Evolutionary conservation across 2,113 vertebrate species (phyloP).

Genomic region (Natator depressus): DNA sequence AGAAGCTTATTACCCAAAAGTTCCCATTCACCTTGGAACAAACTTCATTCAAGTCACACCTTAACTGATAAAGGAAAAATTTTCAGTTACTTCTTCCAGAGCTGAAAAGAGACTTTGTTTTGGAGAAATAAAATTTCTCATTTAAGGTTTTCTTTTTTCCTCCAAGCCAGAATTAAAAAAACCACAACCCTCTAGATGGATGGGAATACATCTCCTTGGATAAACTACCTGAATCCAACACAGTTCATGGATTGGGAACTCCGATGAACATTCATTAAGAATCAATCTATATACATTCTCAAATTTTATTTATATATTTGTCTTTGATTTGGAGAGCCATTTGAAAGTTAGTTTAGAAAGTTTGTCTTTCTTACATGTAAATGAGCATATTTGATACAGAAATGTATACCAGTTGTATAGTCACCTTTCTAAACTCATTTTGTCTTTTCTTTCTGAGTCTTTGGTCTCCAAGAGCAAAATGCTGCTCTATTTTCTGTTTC

Average conservation of each 20-base stretch:
- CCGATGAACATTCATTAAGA: background rate
- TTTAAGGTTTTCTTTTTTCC: background rate
- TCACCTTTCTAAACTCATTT: background rate
- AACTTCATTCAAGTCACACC: background rate
- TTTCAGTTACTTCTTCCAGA: background rate
- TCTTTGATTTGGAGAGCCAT: background rate
- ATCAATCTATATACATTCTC: background rate
- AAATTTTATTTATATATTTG: background rate
- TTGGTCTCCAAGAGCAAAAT: background rate
- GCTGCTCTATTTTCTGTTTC: background rate
- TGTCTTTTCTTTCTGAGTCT: background rate
- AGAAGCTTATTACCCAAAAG: background rate
- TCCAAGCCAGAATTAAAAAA: background rate
- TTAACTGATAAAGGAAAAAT: background rate
- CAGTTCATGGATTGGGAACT: background rate
- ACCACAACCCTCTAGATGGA: background rate
- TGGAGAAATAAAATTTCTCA: background rate
- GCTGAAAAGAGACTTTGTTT: background rate
- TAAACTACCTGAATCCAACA: background rate
- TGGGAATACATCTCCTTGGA: background rate
- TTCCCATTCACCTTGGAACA: background rate
- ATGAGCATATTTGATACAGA: background rate
- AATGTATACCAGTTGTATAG: background rate
- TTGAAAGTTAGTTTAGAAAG: background rate
- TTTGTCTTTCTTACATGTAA: background rate